Evolutionary conservation across 2,113 vertebrate species (phyloP), one percentile per base, ranked within the genome.

Genomic region (Atractosteus spatula): DNA sequence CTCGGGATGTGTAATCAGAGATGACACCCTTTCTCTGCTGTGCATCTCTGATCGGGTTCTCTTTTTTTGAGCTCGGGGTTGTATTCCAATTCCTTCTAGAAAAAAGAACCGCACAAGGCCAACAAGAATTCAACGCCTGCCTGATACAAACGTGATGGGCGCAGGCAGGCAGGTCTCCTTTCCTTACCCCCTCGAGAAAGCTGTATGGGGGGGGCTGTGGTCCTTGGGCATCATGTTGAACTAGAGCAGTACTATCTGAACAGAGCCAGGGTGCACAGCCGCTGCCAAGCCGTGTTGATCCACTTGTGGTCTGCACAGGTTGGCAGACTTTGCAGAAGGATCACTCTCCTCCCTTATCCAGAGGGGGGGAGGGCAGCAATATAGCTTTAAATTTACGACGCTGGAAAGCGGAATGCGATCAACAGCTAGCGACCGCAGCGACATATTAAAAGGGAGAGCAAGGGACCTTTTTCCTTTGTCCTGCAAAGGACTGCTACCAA

Each of bases 241-340:
- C 29, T 29, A 2, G 29, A 29, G 29, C 29, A 29, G 29, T 29
- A 2, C 29, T 47, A 42, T 45, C 16, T 66, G 45, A 66, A 45
- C 64, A 66, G 64, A 66, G 43, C 47, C 66, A 55, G 29, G 29
- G 29, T 29, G 2, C 66, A 6, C 10, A 41, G 51, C 51, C 10
- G 45, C 66, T 68, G 66, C 66, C 66, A 55, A 14, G n/a, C 45
- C 54, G 8, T 68, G 66, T 68, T 68, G 54, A 54, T 55, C 55
- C 66, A 41, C 17, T 45, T 3, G 45, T n/a, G 13, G 14, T 8
- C 4, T 16, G 12, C 2, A 59, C 57, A 8, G 57, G 57, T 13
- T 59, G 57, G 57, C 57, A 59, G 57, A 59, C n/a, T 59, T 13
- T 59, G 57, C 14, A 59, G 14, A 3, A 4, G n/a, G 57, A 59